phyloP scores from a whole-genome alignment of 2,113 vertebrate genomes.

The Trogon melanurus region DNA sequence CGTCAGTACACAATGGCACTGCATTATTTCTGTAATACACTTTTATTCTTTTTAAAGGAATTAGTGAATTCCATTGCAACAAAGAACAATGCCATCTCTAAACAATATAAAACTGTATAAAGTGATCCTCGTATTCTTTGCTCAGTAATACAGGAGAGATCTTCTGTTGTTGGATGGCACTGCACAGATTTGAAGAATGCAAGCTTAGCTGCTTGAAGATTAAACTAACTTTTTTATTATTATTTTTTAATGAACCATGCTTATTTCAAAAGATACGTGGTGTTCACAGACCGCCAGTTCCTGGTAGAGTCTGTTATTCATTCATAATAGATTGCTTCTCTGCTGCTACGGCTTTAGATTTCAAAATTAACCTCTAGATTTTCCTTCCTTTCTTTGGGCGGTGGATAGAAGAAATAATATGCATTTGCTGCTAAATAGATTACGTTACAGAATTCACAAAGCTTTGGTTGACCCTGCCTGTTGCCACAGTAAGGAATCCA shows the following conservation, averaged over 20 bases:
- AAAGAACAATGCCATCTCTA: background rate
- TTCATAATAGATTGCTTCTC: background rate
- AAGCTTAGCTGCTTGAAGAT: background rate
- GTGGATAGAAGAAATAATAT: background rate
- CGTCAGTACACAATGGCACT: background rate
- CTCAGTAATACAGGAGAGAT: background rate
- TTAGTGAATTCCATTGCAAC: background rate
- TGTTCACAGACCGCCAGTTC: background rate
- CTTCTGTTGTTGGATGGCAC: background rate
- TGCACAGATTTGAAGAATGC: background rate
- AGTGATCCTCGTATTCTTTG: background rate
- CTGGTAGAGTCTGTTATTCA: background rate
- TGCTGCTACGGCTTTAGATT: background rate
- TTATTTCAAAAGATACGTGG: background rate
- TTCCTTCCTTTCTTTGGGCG: background rate
- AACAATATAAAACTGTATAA: background rate
- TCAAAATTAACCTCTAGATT: background rate
- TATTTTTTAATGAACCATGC: background rate
- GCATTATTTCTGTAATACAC: background rate
- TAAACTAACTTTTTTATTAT: background rate
- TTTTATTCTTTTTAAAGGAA: background rate
- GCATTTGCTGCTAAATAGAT: background rate
- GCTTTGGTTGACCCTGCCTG: background rate
- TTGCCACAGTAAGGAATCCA: background rate
- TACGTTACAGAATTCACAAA: background rate